Evolutionary conservation across 1,140 invertebrate species (phyloP).

Genomic region (Drosophila fuyamai): DNA sequence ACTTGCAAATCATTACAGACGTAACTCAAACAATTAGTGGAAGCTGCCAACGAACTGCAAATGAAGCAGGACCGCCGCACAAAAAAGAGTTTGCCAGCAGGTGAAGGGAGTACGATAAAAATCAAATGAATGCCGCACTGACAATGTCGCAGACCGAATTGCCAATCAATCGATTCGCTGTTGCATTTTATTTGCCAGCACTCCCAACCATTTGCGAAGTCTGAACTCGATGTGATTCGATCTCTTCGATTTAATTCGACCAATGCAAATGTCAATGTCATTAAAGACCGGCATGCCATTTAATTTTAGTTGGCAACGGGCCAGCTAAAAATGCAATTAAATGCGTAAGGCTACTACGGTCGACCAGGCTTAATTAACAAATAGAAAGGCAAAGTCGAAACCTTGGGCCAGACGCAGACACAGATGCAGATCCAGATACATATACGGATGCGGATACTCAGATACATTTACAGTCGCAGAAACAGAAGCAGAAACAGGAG

Average conservation of each 20-base stretch:
- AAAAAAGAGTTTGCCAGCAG: constrained; percentile 8
- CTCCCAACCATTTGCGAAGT: constrained; percentile 43
- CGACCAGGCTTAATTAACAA: constrained; percentile 72
- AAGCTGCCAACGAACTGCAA: constrained; percentile 70
- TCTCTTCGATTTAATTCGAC: constrained; percentile 39
- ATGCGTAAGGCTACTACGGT: constrained; percentile 56
- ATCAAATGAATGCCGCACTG: constrained; percentile 59
- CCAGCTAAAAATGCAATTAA: constrained; percentile 77
- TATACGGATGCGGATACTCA: constrained; percentile 9
- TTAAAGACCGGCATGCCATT: constrained; percentile 60
- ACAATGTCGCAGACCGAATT: constrained; percentile 58
- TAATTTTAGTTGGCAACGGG: constrained; percentile 61
- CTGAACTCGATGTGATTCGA: constrained; percentile 5
- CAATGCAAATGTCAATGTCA: constrained; percentile 78
- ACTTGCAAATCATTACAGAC: constrained; percentile 83
- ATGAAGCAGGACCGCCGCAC: constrained; percentile 39
- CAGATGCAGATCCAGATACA: constrained; percentile 8
- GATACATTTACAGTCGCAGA: constrained; percentile 30
- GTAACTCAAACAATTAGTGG: constrained; percentile 83
- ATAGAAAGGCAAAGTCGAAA: constrained; percentile 74
- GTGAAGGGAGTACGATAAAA: constrained; percentile 49
- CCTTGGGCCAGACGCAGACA: constrained; percentile 69
- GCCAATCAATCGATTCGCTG: constrained; percentile 68
- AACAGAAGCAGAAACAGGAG: constrained; percentile 46
- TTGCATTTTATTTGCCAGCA: constrained; percentile 70